phyloP scores from a whole-genome alignment of 2,888 invertebrate species.

The Hypselothyrea guttata region DNA sequence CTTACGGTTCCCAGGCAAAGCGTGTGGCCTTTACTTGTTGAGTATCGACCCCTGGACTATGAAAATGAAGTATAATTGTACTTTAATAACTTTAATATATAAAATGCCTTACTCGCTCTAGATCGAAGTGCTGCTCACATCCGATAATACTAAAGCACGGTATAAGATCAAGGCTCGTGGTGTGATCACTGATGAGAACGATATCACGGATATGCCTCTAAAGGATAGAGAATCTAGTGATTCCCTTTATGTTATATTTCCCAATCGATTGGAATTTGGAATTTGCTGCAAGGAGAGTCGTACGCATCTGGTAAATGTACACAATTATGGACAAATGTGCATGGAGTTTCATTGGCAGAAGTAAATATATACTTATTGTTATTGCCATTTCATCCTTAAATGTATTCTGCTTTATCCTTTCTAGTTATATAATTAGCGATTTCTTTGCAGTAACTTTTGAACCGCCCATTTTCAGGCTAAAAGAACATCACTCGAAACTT shows the following conservation, averaged over 20 bases:
- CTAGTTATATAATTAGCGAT: conserved; percentile 70
- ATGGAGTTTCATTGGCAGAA: conserved; percentile 78
- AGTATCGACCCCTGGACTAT: conserved; percentile 72
- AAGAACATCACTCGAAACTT: conserved; percentile 75
- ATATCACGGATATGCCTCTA: conserved; percentile 56
- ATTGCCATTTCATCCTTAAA: neutral
- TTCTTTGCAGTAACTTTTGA: conserved; percentile 73
- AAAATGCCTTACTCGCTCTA: conserved; percentile 8
- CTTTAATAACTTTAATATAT: neutral
- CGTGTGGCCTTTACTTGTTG: conserved; percentile 77
- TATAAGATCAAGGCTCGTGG: conserved; percentile 65
- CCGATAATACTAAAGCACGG: conserved; percentile 45
- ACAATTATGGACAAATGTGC: conserved; percentile 72
- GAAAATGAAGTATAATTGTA: conserved; percentile 60
- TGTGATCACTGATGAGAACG: conserved; percentile 39
- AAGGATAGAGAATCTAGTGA: conserved; percentile 67
- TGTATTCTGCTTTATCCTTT: neutral
- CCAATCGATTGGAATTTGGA: conserved; percentile 67
- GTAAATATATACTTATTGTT: conserved; percentile 31
- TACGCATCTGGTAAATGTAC: conserved; percentile 72
- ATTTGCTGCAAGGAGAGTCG: conserved; percentile 56
- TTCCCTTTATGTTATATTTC: conserved; percentile 69
- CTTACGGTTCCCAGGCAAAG: conserved; percentile 73
- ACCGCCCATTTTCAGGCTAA: conserved; percentile 66
- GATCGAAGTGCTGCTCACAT: conserved; percentile 56